Conservation (phyloP, 2,888 invertebrate genomes). For the Mesopsocus fuscifrons region DNA sequence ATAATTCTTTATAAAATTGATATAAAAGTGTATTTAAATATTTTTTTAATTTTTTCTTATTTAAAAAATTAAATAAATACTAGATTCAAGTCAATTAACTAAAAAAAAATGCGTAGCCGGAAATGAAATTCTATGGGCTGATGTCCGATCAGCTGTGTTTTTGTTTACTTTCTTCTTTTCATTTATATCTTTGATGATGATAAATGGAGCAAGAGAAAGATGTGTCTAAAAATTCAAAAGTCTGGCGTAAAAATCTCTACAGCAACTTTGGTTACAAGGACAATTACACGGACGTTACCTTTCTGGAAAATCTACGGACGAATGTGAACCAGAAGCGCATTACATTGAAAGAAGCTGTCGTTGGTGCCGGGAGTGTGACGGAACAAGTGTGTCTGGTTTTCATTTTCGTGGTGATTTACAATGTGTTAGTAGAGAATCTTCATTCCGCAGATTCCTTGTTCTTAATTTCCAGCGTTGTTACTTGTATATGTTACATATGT, state of each 20-base stretch:
- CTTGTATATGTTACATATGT: constrained; percentile 39
- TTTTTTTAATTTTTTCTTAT: too few relatives aligned
- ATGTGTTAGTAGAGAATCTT: constrained; percentile 49
- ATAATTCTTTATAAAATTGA: too few relatives aligned
- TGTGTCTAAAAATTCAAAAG: constrained; percentile 23
- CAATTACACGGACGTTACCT: constrained; percentile 77
- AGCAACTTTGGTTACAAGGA: constrained; percentile 74
- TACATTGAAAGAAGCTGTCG: constrained; percentile 44
- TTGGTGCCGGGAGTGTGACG: constrained; percentile 58
- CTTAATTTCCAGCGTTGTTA: constrained; percentile 32
- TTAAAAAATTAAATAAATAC: too few relatives aligned
- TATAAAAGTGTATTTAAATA: too few relatives aligned
- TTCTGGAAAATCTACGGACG: constrained; percentile 64
- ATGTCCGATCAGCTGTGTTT: too few relatives aligned
- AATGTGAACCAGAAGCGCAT: constrained; percentile 65
- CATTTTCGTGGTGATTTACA: constrained; percentile 49
- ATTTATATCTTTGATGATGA: too few relatives aligned
- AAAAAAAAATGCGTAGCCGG: too few relatives aligned
- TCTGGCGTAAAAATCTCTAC: constrained; percentile 81
- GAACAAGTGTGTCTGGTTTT: constrained; percentile 62
- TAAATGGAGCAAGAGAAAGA: too few relatives aligned
- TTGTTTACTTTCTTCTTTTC: too few relatives aligned
- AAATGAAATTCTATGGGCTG: too few relatives aligned
- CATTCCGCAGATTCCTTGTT: constrained; percentile 43
- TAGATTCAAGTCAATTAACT: too few relatives aligned